Conservation (phyloP, 53 echinoderm and acorn worm genomes). For the Actinopyga echinites region DNA sequence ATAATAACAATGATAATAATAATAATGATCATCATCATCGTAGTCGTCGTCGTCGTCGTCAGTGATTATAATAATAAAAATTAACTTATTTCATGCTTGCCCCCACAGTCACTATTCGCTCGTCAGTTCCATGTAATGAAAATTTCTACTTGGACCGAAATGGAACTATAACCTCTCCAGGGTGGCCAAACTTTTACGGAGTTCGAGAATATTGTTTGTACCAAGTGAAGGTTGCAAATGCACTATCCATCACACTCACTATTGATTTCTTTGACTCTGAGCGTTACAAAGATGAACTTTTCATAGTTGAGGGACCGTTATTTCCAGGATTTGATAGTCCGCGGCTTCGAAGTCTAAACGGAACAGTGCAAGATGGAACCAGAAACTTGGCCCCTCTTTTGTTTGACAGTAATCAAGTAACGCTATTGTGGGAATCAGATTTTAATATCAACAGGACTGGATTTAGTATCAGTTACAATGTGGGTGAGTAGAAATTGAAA, state of each 20-base stretch:
- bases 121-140: neutral
- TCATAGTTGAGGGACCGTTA: conserved; percentile 49
- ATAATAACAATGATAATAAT: no score
- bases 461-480: conserved; percentile 59
- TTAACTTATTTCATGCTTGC: no score
- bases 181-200: conserved; percentile 53
- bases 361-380: conserved; percentile 17
- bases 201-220: conserved; percentile 62
- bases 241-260: conserved; percentile 48
- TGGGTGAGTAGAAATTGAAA: conserved; percentile 21
- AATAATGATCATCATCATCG: no score
- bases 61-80: no score
- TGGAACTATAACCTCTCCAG: conserved; percentile 68
- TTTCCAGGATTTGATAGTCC: conserved; percentile 12
- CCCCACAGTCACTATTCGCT: neutral
- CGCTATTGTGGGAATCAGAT: conserved; percentile 75
- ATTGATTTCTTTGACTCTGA: conserved; percentile 60
- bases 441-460: conserved; percentile 62
- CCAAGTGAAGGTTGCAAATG: conserved; percentile 58
- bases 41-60: no score
- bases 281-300: conserved; percentile 65
- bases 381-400: neutral
- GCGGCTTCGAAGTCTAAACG: conserved; percentile 20
- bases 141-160: conserved; percentile 28
- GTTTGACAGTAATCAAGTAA: conserved; percentile 62